phyloP scores from a whole-genome alignment of 2,797 vertebrate genomes.

The Melanotaenia boesemani region DNA sequence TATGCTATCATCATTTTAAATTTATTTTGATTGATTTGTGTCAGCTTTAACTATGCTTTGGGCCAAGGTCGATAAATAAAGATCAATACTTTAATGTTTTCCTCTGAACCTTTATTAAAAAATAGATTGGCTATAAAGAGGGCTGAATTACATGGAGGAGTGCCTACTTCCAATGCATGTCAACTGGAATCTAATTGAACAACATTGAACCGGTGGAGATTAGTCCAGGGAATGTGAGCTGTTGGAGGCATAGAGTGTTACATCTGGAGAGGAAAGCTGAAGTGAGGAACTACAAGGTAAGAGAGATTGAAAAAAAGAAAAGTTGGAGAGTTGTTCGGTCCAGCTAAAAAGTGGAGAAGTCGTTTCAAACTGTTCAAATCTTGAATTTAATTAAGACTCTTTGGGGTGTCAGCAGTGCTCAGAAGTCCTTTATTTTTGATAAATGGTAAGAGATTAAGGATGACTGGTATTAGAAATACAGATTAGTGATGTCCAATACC shows the following conservation, averaged over 20 bases:
- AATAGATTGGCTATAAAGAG: constrained; percentile 91
- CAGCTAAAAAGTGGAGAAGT: constrained; percentile 17
- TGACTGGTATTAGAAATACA: too few relatives aligned
- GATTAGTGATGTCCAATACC: too few relatives aligned
- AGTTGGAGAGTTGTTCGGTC: constrained; percentile 34
- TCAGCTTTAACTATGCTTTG: constrained; percentile 95
- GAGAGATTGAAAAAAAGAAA: constrained; percentile 31
- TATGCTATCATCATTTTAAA: constrained; percentile 91
- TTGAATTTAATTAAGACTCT: not conserved
- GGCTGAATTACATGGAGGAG: constrained; percentile 85
- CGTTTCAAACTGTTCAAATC: not conserved
- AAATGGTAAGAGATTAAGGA: too few relatives aligned
- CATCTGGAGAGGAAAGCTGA: constrained; percentile 24
- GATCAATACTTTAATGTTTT: constrained; percentile 95
- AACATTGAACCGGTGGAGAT: constrained; percentile 85
- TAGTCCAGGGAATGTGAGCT: constrained; percentile 80
- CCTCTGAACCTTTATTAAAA: constrained; percentile 92
- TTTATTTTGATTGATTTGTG: constrained; percentile 97
- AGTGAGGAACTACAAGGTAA: constrained; percentile 33
- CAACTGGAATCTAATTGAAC: constrained; percentile 90
- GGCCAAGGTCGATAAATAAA: constrained; percentile 92
- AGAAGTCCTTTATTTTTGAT: too few relatives aligned
- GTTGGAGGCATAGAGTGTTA: constrained; percentile 46
- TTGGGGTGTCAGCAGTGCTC: too few relatives aligned
- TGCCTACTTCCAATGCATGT: constrained; percentile 87